Evolutionary conservation across 2,888 invertebrate species (phyloP).

Genomic region (Trachelus troglodyta): DNA sequence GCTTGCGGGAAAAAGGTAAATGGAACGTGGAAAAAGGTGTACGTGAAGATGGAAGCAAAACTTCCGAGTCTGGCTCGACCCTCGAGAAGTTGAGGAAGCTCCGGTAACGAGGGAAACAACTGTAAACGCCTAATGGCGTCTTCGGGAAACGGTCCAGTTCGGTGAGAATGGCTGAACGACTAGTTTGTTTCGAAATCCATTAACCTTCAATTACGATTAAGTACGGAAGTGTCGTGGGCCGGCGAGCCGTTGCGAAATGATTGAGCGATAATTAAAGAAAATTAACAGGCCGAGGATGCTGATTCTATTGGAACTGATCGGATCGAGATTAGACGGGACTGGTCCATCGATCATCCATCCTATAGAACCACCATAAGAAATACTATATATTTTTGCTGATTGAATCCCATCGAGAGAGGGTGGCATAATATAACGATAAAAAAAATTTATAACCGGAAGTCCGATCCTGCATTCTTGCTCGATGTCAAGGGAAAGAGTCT

Average conservation of each 20-base stretch:
- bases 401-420: neutral
- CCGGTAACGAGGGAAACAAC: slow-evolving; percentile 24
- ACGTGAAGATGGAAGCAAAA: neutral
- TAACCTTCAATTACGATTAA: slow-evolving; percentile 34
- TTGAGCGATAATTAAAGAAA: slow-evolving; percentile 26
- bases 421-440: neutral
- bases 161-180: neutral
- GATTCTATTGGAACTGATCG: neutral
- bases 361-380: neutral
- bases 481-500: neutral
- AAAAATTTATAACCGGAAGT: neutral
- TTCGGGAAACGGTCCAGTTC: neutral
- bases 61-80: neutral
- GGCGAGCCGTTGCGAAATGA: slow-evolving; percentile 8
- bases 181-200: slow-evolving; percentile 30
- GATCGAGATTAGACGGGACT: neutral
- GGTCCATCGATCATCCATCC: neutral
- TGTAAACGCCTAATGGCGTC: slow-evolving; percentile 24
- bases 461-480: neutral
- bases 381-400: neutral
- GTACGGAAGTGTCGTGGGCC: slow-evolving; percentile 17
- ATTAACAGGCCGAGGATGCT: neutral
- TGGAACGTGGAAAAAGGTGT: neutral
- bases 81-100: neutral
- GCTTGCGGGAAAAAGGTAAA: neutral